Conservation (phyloP, 2,113 vertebrate genomes). For the Osmerus mordax region DNA sequence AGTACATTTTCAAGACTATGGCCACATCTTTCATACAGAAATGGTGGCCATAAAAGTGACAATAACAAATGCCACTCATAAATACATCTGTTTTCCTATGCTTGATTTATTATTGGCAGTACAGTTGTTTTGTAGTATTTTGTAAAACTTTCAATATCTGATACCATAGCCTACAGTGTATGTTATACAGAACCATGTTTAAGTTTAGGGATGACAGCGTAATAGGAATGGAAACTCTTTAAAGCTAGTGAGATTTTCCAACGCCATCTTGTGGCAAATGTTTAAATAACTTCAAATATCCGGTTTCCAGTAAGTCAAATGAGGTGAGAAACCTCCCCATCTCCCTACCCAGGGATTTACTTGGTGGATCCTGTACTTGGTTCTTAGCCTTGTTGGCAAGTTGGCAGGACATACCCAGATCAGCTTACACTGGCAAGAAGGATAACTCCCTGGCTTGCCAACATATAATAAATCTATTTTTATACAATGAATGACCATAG, state of each 20-base stretch:
- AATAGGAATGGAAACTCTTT: no score
- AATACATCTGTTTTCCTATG: background rate
- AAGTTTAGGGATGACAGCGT: no score
- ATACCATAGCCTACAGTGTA: no score
- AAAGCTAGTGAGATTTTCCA: background rate
- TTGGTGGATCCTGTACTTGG: slow-evolving; percentile 11
- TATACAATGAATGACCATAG: slow-evolving; percentile 29
- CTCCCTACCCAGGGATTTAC: slow-evolving; percentile 38
- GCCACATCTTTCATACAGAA: no score
- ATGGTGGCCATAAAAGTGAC: background rate
- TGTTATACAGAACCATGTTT: no score
- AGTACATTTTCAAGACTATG: background rate
- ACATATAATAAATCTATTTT: slow-evolving; percentile 51
- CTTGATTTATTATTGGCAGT: background rate
- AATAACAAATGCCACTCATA: background rate
- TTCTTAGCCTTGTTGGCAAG: slow-evolving; percentile 30
- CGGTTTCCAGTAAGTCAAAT: slow-evolving; percentile 39
- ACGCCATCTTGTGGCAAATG: background rate
- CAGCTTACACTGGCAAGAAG: slow-evolving; percentile 39
- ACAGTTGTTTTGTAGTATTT: background rate
- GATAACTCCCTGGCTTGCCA: slow-evolving; percentile 40
- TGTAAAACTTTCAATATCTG: no score
- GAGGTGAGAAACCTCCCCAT: slow-evolving; percentile 24
- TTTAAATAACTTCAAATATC: slow-evolving; percentile 8
- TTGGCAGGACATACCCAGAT: slow-evolving; percentile 51